Conservation (phyloP, 2,113 vertebrate species). For the Mellivora capensis region DNA sequence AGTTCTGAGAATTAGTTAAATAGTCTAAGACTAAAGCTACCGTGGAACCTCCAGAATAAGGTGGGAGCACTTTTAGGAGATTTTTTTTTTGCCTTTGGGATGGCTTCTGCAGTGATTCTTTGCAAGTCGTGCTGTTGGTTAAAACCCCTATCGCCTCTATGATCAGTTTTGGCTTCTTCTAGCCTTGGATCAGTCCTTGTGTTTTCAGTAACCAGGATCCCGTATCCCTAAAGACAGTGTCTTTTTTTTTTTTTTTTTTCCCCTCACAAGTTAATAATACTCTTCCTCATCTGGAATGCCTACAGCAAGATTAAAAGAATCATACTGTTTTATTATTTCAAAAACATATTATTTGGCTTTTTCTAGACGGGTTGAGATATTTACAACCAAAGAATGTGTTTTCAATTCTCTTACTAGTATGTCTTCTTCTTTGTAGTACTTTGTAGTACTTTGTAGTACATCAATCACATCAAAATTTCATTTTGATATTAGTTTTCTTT, state of each 20-base stretch:
- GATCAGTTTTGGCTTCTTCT: not conserved
- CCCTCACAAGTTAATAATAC: not conserved
- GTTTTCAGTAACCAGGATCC: not conserved
- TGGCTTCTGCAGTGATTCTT: not conserved
- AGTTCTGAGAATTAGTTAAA: not conserved
- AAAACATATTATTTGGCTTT: not conserved
- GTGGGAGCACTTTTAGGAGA: not conserved
- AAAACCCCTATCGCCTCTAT: not conserved
- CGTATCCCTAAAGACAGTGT: not conserved
- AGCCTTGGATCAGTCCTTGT: not conserved
- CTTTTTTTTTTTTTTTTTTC: slow-evolving; percentile 17
- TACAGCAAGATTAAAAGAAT: not conserved
- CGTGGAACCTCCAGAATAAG: not conserved
- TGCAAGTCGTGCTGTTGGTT: not conserved
- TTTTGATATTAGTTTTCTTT: not conserved
- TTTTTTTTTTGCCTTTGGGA: not conserved
- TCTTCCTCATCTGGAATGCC: not conserved
- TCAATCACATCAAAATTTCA: not conserved
- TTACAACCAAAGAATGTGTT: not conserved
- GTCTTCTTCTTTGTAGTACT: not conserved
- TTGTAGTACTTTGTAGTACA: not conserved
- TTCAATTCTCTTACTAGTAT: slow-evolving; percentile 1
- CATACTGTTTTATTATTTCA: not conserved
- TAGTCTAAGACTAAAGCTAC: not conserved
- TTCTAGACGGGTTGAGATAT: not conserved